Base-by-base conservation (phyloP, 2,888 invertebrate species). In the Opisthograptis luteolata region DNA sequence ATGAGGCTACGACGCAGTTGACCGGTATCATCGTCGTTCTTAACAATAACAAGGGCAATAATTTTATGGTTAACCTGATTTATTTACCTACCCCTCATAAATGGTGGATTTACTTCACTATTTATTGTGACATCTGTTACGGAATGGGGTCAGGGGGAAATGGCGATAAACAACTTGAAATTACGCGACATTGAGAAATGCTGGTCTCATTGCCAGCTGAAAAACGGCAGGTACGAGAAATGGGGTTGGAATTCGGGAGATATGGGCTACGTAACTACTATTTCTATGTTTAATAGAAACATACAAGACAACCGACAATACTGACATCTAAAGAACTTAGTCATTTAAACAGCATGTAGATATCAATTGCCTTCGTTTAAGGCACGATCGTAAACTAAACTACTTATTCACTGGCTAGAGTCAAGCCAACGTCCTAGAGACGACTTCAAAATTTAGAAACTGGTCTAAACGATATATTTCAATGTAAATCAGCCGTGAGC, bases 81-180 rank as follows among this genome's bases (percentile, higher is more conserved):
- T 55, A 62, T 62, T 45, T 41, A 59, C 42, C 41, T 41, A 59
- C 42, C 41, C 19, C 46, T 49, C 28, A 59, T 59, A 59, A 59
- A 59, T 57, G 62, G 62, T 44, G 55, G 57, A 47, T 55, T 62
- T 55, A 50, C 41, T 47, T 48, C 39, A 50, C 53, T 62, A 62
- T 62, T 62, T 62, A 62, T n/a, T 62, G 62, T 59, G 55, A 58
- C 62, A 59, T 62, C 62, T 62, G 59, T 47, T 55, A 53, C 47
- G 27, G 34, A 62, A 62, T 42, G 43, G 62, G 58, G 58, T 59
- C 57, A 62, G 47, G 47, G 42, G 55, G 51, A 53, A 40, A 53
- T 25, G 12, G 53, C 51, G 42, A 57, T 59, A 59, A 59, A 62
- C 59, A 59, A 58, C 55, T 59, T 54, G 46, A 59, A 56, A 55